Evolutionary conservation across 2,888 invertebrate genomes (phyloP).

Genomic region (Polylopha cassiicola): DNA sequence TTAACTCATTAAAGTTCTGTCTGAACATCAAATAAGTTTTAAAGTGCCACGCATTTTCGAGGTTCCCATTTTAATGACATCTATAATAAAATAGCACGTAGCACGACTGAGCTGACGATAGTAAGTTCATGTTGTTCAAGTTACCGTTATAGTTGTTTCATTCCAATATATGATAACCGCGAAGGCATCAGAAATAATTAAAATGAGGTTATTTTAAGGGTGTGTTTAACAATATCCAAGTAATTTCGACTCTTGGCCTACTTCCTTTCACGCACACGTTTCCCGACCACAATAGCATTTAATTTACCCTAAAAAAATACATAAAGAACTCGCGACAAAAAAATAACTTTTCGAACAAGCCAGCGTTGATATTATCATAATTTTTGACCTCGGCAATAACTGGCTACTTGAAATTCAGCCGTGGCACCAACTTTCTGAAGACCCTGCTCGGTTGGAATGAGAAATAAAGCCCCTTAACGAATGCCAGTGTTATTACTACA

Average conservation of each 20-base stretch:
- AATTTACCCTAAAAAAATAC: constrained; percentile 19
- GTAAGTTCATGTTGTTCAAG: no score
- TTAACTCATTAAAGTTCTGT: no score
- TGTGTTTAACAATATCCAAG: background rate
- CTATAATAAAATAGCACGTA: no score
- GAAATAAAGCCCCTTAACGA: constrained; percentile 29
- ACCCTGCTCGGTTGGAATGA: constrained; percentile 29
- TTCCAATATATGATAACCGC: no score
- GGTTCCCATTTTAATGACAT: no score
- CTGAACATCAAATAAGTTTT: no score
- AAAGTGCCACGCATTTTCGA: no score
- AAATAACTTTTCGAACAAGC: constrained; percentile 20
- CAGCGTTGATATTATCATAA: constrained; percentile 28
- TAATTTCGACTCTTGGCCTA: constrained; percentile 1
- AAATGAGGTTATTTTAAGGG: background rate
- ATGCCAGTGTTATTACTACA: constrained; percentile 13
- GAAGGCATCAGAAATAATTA: background rate
- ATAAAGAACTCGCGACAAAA: constrained; percentile 15
- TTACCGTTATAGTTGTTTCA: no score
- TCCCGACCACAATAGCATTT: constrained; percentile 17
- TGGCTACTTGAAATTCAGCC: constrained; percentile 36
- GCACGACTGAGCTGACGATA: no score
- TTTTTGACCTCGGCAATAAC: constrained; percentile 31
- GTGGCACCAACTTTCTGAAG: constrained; percentile 31
- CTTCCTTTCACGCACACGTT: constrained; percentile 14